Base-by-base conservation (phyloP, 2,888 invertebrate species). In the Byasa hedistus region DNA sequence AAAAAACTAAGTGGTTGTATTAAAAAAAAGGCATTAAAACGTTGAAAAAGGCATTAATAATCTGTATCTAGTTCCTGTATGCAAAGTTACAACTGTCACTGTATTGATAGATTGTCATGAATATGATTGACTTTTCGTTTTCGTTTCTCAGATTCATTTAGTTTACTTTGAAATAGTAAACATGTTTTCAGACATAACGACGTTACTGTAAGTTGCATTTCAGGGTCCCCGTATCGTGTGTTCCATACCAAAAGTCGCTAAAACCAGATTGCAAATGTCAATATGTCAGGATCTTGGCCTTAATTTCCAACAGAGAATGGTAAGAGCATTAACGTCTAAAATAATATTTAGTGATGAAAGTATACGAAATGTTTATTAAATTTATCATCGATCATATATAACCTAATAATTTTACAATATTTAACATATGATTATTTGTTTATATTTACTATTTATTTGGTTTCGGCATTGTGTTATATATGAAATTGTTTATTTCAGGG, bases 401-500 rank as follows among this genome's bases (percentile, higher is more conserved):
- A 36, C 36, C 12, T 10, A 24, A n/a, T 36, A 36, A 36, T 21
- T 52, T 24, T 58, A 21, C 19, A 10, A 19, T 10, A 4, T n/a
- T 72, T 39, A 60, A 44, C 56, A 52, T 57, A 65, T 55, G 4
- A 56, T 52, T n/a, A 48, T 60, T 64, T 65, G 65, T 69, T 63
- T 66, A 60, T 61, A 64, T 61, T 64, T 57, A 60, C 54, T n/a
- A 55, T 66, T 44, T 54, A 27, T 54, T 22, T 52, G 51, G 5
- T 57, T 17, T 62, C 63, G 60, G 63, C 56, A 57, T 60, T 64
- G 22, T 57, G 48, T 66, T 52, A 64, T 27, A 36, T 15, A 24
- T 27, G 48, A 65, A 64, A 39, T 57, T 55, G 23, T 62, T 69
- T 70, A 48, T 87, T 83, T 72, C 87, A 98, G 99, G 99, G 99